These are phyloP conservation scores for Pangasius larnaudii DNA, from an alignment of 2,797 vertebrate genomes.

Conservation along the genomic window DNA sequence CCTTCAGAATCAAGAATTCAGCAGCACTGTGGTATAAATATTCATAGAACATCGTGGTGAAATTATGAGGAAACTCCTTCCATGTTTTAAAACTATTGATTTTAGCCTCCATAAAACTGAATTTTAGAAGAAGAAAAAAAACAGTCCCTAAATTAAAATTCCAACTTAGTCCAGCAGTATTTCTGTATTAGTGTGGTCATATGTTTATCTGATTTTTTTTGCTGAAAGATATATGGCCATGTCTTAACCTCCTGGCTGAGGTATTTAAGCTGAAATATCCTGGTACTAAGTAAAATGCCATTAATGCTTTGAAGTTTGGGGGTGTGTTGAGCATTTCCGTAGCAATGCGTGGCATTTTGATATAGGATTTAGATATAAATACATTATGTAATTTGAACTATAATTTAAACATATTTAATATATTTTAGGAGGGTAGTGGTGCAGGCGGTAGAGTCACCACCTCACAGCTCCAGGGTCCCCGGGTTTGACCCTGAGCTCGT, in stretches of 20 bases:
- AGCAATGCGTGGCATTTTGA: neutral
- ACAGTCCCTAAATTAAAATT: neutral
- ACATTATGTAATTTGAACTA: neutral
- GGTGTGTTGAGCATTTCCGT: neutral
- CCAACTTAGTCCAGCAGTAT: neutral
- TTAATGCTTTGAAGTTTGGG: neutral
- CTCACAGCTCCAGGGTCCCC: neutral
- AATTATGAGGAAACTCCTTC: no score
- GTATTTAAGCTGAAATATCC: neutral
- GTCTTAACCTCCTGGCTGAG: neutral
- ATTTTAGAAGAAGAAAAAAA: no score
- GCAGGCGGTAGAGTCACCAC: neutral
- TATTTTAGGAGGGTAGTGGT: neutral
- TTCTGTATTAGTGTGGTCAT: neutral
- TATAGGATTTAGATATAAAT: neutral
- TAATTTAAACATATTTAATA: neutral
- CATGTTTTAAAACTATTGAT: neutral
- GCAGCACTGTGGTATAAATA: no score
- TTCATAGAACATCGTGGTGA: neutral
- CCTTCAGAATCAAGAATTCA: neutral
- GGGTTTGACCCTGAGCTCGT: no score
- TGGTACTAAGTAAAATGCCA: no score
- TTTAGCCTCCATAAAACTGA: neutral
- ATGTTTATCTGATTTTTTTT: neutral
- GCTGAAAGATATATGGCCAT: neutral